Evolutionary conservation across 2,797 vertebrate genomes (phyloP).

Genomic region (Ptychadena robeensis): DNA sequence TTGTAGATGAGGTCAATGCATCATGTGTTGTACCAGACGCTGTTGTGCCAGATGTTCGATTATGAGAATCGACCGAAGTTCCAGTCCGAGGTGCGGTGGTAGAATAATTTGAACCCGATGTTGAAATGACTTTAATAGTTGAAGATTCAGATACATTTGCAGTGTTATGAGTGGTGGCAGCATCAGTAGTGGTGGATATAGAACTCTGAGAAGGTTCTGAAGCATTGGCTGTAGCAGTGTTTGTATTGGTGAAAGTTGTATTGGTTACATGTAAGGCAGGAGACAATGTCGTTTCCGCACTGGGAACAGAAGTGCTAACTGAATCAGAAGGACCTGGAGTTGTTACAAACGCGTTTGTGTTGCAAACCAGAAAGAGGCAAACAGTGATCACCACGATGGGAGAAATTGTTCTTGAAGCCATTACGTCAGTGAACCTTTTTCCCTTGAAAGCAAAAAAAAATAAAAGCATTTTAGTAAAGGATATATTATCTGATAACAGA

Average conservation of each 20-base stretch:
- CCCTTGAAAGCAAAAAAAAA: constrained; percentile 3
- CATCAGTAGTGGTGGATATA: not conserved
- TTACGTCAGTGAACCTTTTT: not conserved
- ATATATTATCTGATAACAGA: not conserved
- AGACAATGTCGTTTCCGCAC: not conserved
- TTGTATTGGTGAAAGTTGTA: constrained; percentile 19
- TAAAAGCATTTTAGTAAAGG: not conserved
- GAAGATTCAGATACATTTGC: not conserved
- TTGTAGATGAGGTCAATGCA: not conserved
- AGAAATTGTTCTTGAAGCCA: constrained; percentile 27
- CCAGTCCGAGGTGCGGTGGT: not conserved
- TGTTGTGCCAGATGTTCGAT: not conserved
- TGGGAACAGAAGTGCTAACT: not conserved
- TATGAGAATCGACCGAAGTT: not conserved
- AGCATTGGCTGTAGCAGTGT: not conserved
- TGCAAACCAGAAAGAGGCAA: constrained; percentile 4
- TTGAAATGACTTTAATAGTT: not conserved
- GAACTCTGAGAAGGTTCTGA: not conserved
- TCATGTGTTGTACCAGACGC: not conserved
- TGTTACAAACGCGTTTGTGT: not conserved
- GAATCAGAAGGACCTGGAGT: not conserved
- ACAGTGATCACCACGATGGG: constrained; percentile 1
- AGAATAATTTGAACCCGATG: not conserved
- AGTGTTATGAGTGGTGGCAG: not conserved
- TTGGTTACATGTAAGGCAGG: not conserved